These are phyloP conservation scores for Macrochelys suwanniensis DNA, from an alignment of 2,797 vertebrate species.

Conservation along the genomic window DNA sequence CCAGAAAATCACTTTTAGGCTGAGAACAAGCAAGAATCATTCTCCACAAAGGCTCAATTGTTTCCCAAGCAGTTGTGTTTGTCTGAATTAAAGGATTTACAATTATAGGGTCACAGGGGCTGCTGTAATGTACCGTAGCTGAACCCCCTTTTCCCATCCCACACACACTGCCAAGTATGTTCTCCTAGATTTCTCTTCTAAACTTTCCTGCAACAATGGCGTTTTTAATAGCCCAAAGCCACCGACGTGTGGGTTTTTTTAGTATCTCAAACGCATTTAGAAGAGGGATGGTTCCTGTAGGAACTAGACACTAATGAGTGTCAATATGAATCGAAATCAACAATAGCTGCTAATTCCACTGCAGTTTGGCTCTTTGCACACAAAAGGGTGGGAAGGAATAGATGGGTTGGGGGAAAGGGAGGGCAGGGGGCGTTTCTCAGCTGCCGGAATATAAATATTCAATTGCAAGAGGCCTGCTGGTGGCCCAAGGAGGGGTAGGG, in stretches of 20 bases:
- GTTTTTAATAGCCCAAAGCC: not conserved
- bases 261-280: not conserved
- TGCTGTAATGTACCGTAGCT: not conserved
- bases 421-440: not conserved
- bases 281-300: not conserved
- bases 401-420: not conserved
- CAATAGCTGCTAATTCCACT: not conserved
- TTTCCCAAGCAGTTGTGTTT: not conserved
- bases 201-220: not conserved
- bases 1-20: not conserved
- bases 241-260: too few species aligned
- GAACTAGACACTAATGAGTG: not conserved
- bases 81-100: not conserved
- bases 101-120: not conserved
- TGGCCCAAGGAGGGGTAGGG: not conserved
- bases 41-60: not conserved
- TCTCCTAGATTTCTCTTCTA: not conserved
- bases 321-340: not conserved
- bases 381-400: constrained; percentile 36
- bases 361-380: not conserved
- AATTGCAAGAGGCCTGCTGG: too few species aligned
- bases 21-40: not conserved
- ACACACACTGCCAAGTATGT: not conserved
- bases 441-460: not conserved
- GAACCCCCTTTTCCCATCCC: not conserved